Base-by-base conservation (phyloP, 2,113 vertebrate genomes). In the Mobula hypostoma region DNA sequence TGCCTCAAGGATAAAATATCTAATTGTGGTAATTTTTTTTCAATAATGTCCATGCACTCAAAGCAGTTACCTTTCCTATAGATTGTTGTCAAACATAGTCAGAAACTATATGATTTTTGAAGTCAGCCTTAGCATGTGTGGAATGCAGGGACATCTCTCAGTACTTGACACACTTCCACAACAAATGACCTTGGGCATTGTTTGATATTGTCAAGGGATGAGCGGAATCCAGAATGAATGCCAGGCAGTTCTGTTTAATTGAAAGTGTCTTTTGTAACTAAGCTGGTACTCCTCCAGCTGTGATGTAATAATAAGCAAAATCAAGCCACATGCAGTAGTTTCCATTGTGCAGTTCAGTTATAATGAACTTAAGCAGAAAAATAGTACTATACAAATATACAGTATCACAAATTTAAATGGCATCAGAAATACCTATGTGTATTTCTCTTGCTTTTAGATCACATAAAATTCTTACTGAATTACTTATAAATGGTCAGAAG, bases 321-420 rank as follows among this genome's bases (percentile, higher is more conserved):
- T 15, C 40, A 11, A 7, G 56, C 27, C 32, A 93, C 72, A 0
- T 7, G 15, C 32, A 72, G 7, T 66, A 91, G 17, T 36, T 19
- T 63, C 17, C n/a, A 68, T 63, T 61, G n/a, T 93, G 66, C 90
- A 93, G 19, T 74, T 93, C 91, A 93, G 74, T 40, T 29, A 79
- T 79, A 79, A 79, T 36, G 32, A 79, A 79, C n/a, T 2, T 15
- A 77, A 4, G 74, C 24, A 77, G 27, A 29, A 77, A 90, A 5
- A 68, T n/a, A 66, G 29, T 66, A 90, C 66, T 8, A 90, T 32
- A 36, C 66, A 68, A 32, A 66, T 9, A 32, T 32, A 36, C 36
- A 36, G 36, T 36, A 66, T 68, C n/a, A 19, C 61, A 90, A 90
- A 66, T 90, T 66, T 66, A 29, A 66, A 88, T 24, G 3, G 48